These are phyloP conservation scores for Astyanax mexicanus DNA, from an alignment of 2,797 vertebrate genomes.

Conservation along the genomic window DNA sequence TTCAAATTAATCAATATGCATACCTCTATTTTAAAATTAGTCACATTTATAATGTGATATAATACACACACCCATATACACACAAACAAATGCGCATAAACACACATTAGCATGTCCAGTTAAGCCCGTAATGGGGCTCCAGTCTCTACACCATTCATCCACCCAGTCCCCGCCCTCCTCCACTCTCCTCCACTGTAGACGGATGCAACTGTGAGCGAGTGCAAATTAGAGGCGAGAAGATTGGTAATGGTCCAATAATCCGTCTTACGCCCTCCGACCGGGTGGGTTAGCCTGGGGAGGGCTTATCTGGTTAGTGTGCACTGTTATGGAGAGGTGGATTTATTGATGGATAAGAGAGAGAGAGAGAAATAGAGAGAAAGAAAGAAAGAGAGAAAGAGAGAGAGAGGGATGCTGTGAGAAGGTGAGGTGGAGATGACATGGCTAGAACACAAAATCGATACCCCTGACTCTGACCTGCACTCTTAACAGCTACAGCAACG, in stretches of 20 bases:
- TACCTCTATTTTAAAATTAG: too few species aligned
- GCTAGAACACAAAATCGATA: constrained; percentile 57
- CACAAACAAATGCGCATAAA: neutral
- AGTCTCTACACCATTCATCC: neutral
- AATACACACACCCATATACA: neutral
- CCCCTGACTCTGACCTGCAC: constrained; percentile 36
- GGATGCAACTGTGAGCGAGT: neutral
- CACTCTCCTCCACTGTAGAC: neutral
- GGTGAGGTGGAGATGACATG: constrained; percentile 42
- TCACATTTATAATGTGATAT: too few species aligned
- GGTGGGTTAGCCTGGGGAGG: neutral
- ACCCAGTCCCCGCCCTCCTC: too few species aligned
- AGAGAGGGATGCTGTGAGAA: neutral
- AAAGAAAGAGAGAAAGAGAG: neutral
- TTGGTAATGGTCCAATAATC: constrained; percentile 10
- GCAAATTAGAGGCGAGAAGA: constrained; percentile 5
- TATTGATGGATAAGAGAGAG: neutral
- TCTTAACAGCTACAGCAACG: constrained; percentile 41
- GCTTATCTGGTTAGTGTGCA: constrained; percentile 22
- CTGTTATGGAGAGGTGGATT: neutral
- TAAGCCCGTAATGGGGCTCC: neutral
- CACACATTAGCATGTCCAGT: neutral
- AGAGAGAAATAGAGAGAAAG: neutral
- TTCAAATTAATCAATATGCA: too few species aligned
- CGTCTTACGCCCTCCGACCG: neutral